These are phyloP conservation scores for Conops quadrifasciatus DNA, from an alignment of 2,888 invertebrate species.

Conservation along the genomic window DNA sequence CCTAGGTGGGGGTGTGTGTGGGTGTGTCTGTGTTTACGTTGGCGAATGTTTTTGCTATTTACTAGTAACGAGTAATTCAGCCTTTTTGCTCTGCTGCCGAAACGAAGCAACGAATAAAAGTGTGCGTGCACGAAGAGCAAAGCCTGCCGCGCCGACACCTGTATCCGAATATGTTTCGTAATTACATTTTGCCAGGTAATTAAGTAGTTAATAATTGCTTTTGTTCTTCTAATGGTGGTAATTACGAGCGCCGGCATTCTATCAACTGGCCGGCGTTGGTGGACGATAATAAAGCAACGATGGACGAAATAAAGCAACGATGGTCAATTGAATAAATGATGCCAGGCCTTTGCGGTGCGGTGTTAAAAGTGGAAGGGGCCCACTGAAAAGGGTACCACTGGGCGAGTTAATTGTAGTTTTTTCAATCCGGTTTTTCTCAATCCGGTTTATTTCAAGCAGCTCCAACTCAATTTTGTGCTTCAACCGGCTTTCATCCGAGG, in stretches of 20 bases:
- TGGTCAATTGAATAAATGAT: too few relatives aligned
- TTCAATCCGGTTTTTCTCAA: neutral
- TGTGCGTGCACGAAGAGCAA: slow-evolving; percentile 11
- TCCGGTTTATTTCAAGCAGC: neutral
- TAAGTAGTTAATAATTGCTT: slow-evolving; percentile 62
- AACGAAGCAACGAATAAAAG: slow-evolving; percentile 21
- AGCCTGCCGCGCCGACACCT: slow-evolving; percentile 19
- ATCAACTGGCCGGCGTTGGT: neutral
- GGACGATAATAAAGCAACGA: too few relatives aligned
- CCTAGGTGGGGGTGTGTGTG: slow-evolving; percentile 18
- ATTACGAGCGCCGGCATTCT: slow-evolving; percentile 46
- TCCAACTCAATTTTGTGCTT: neutral
- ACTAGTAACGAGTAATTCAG: neutral
- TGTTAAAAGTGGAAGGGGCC: too few relatives aligned
- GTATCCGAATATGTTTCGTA: slow-evolving; percentile 54
- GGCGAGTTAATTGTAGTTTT: too few relatives aligned
- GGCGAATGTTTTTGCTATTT: neutral
- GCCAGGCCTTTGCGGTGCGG: too few relatives aligned
- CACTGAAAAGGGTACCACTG: too few relatives aligned
- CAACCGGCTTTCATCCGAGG: neutral
- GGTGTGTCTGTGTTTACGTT: neutral
- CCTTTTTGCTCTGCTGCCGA: neutral
- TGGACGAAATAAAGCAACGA: too few relatives aligned
- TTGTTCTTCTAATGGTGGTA: slow-evolving; percentile 53
- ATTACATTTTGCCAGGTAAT: slow-evolving; percentile 63